A percentile compares a stretch with the other conserved stretches of the same genome.
Evolutionary conservation across 2,113 vertebrate genomes (phyloP).

Genomic region (Pluvianellus socialis): DNA sequence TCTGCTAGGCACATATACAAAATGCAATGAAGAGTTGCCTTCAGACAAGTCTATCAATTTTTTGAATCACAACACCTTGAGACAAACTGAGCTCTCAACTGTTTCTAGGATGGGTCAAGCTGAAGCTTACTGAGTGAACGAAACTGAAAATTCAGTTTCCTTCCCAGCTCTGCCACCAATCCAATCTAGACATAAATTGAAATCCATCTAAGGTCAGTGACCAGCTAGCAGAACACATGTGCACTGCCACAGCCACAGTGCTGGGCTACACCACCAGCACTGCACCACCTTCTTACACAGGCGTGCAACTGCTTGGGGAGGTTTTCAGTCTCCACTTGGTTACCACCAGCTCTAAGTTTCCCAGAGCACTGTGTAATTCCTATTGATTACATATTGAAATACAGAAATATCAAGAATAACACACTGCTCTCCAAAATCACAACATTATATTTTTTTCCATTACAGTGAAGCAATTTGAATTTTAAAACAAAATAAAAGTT

Average conservation of each 20-base stretch:
- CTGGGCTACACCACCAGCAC: neutral
- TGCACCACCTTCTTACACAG: neutral
- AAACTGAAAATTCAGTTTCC: neutral
- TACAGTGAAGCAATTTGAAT: neutral
- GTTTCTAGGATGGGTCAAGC: neutral
- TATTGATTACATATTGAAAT: neutral
- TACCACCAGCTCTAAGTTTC: neutral
- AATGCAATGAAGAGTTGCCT: neutral
- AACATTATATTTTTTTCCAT: neutral
- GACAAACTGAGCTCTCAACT: neutral
- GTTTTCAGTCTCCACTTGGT: neutral
- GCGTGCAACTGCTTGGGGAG: neutral
- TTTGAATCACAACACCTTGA: neutral
- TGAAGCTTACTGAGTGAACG: neutral
- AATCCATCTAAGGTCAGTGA: neutral
- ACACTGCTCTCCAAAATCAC: neutral
- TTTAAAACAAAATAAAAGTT: neutral
- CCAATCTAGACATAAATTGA: fast-evolving
- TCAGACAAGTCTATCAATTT: neutral
- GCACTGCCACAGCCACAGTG: neutral
- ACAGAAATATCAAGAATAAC: neutral
- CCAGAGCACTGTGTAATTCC: neutral
- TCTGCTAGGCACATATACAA: neutral
- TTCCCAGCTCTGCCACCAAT: neutral
- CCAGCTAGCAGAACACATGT: neutral